A percentile compares a stretch with the other conserved stretches of the same genome.
Conservation (phyloP, 2,888 invertebrate species). For the Iphiclides podalirius region DNA sequence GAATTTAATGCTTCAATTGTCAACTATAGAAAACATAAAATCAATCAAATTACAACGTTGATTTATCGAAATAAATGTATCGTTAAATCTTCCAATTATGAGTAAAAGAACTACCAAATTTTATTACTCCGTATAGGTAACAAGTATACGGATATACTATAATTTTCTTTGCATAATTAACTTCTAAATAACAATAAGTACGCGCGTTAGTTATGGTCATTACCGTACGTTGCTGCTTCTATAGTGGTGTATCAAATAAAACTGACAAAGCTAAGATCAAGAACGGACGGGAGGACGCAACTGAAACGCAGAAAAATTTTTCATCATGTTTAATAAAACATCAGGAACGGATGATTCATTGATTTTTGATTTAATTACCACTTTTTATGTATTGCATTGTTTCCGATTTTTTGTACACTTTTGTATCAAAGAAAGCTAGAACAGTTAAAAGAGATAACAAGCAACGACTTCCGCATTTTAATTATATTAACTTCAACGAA, state of each 20-base stretch:
- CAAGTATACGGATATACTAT: slow-evolving; percentile 10
- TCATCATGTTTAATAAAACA: no score
- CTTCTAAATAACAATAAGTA: slow-evolving; percentile 14
- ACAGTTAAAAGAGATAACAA: no score
- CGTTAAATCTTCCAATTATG: not conserved
- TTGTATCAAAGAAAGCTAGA: no score
- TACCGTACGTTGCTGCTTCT: not conserved
- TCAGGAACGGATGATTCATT: no score
- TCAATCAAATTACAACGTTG: not conserved
- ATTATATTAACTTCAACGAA: no score
- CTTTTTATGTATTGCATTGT: no score
- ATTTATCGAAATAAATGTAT: not conserved
- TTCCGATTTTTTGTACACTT: no score
- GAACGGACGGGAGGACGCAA: no score
- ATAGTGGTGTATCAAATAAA: not conserved
- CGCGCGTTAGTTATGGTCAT: slow-evolving; percentile 17
- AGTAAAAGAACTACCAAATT: not conserved
- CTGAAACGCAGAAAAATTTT: no score
- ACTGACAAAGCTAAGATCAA: not conserved
- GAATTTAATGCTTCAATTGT: not conserved
- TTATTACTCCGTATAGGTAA: not conserved
- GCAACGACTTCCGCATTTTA: no score
- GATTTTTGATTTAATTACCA: no score
- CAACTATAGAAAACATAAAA: no score
- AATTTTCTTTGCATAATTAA: slow-evolving; percentile 14